Conservation (phyloP, 2,113 vertebrate genomes). For the Atherinomorus stipes region DNA sequence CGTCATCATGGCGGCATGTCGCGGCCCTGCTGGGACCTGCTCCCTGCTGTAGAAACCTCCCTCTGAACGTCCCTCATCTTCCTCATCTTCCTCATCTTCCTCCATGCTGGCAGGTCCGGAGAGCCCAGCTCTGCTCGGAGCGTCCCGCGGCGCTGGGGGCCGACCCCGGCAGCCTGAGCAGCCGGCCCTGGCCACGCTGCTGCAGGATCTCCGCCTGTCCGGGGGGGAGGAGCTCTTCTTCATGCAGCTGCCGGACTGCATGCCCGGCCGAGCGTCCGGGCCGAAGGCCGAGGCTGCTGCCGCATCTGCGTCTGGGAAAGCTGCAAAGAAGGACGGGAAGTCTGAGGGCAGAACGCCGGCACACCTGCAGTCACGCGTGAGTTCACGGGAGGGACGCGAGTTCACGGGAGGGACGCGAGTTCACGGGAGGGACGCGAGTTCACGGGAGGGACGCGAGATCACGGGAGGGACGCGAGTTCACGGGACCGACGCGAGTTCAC, state of each 20-base stretch:
- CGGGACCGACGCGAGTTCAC: too few relatives aligned
- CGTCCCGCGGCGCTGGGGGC: neutral
- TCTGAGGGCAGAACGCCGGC: constrained; percentile 51
- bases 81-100: too few relatives aligned
- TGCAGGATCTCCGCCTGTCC: constrained; percentile 75
- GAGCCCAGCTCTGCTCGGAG: constrained; percentile 25
- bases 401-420: too few relatives aligned
- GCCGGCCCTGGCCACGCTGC: constrained; percentile 66
- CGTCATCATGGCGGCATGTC: too few relatives aligned
- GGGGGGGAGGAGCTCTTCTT: constrained; percentile 80
- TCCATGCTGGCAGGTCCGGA: constrained; percentile 57
- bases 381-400: too few relatives aligned
- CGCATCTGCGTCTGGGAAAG: constrained; percentile 26
- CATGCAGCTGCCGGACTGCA: constrained; percentile 83
- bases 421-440: too few relatives aligned
- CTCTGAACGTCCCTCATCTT: too few relatives aligned
- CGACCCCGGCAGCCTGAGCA: constrained; percentile 34
- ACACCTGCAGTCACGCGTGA: constrained; percentile 65
- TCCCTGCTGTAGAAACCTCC: too few relatives aligned
- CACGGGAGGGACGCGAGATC: too few relatives aligned
- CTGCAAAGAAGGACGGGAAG: constrained; percentile 61
- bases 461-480: too few relatives aligned
- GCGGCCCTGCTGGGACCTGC: too few relatives aligned
- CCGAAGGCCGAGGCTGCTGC: neutral
- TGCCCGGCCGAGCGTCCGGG: constrained; percentile 60